Conservation (phyloP, 2,888 invertebrate species). For the Caradrina kadenii region DNA sequence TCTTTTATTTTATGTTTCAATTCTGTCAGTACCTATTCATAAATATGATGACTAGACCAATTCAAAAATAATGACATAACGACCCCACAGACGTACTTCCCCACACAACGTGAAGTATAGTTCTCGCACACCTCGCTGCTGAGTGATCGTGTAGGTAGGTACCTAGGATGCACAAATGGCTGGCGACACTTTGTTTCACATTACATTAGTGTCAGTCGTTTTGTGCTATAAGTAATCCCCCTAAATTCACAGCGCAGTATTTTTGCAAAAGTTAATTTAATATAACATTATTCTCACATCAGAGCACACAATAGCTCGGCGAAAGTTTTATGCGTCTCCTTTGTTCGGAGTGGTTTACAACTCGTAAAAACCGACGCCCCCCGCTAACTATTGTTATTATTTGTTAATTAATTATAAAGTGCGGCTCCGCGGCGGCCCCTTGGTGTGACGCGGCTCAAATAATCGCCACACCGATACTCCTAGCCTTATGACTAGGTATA, state of each 20-base stretch:
- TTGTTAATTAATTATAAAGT: slow-evolving; percentile 75
- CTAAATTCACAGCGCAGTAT: slow-evolving; percentile 42
- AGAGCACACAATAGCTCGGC: slow-evolving; percentile 57
- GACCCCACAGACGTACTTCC: background rate
- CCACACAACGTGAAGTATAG: background rate
- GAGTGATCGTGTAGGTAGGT: background rate
- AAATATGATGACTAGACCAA: background rate
- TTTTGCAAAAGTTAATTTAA: slow-evolving; percentile 60
- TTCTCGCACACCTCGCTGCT: background rate
- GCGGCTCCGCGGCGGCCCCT: slow-evolving; percentile 48
- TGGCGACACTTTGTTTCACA: slow-evolving; percentile 26
- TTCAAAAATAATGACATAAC: background rate
- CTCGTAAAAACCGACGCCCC: slow-evolving; percentile 69
- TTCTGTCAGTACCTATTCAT: background rate
- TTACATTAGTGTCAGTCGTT: slow-evolving; percentile 29
- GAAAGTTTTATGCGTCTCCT: slow-evolving; percentile 63
- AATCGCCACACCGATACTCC: background rate
- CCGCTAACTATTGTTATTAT: slow-evolving; percentile 71
- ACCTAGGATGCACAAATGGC: slow-evolving; percentile 1
- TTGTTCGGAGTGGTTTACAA: slow-evolving; percentile 63
- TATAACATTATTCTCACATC: slow-evolving; percentile 65
- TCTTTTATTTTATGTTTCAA: background rate
- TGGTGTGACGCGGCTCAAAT: slow-evolving; percentile 57
- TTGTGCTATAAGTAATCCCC: slow-evolving; percentile 25
- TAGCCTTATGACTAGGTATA: slow-evolving; percentile 4